Evolutionary conservation across 2,113 vertebrate species (phyloP).

Genomic region (Capricornis sumatraensis): DNA sequence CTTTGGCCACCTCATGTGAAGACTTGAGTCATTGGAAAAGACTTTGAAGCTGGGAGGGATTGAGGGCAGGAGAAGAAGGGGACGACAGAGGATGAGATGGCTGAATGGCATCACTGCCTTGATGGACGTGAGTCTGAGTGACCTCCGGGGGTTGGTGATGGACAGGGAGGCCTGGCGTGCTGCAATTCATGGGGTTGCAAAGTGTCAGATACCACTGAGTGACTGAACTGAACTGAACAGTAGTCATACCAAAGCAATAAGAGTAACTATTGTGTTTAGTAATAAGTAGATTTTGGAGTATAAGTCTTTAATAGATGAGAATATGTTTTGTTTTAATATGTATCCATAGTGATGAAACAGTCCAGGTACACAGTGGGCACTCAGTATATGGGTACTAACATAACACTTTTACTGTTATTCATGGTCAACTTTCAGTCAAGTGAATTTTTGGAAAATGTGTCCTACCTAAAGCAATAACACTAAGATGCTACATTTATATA

Average conservation of each 20-base stretch:
- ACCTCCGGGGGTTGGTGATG: too few species aligned
- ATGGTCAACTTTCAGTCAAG: not conserved
- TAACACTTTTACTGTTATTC: not conserved
- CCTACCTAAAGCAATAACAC: not conserved
- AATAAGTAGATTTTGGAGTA: not conserved
- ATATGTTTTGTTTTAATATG: not conserved
- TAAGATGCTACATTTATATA: not conserved
- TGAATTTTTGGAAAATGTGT: not conserved
- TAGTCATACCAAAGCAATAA: not conserved
- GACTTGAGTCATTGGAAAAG: too few species aligned
- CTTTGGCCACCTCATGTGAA: too few species aligned
- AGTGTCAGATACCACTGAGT: too few species aligned
- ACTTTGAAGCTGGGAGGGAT: too few species aligned
- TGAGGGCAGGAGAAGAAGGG: too few species aligned
- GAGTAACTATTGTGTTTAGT: not conserved
- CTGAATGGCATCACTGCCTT: too few species aligned
- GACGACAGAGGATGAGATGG: too few species aligned
- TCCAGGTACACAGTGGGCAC: not conserved
- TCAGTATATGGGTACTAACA: not conserved
- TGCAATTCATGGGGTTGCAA: too few species aligned
- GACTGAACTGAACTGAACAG: not conserved
- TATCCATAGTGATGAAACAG: not conserved
- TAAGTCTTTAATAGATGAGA: not conserved
- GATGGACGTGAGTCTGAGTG: too few species aligned
- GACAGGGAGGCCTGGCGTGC: too few species aligned